These are phyloP conservation scores for Muscicapa striata DNA, from an alignment of 2,797 vertebrate genomes.

Conservation along the genomic window DNA sequence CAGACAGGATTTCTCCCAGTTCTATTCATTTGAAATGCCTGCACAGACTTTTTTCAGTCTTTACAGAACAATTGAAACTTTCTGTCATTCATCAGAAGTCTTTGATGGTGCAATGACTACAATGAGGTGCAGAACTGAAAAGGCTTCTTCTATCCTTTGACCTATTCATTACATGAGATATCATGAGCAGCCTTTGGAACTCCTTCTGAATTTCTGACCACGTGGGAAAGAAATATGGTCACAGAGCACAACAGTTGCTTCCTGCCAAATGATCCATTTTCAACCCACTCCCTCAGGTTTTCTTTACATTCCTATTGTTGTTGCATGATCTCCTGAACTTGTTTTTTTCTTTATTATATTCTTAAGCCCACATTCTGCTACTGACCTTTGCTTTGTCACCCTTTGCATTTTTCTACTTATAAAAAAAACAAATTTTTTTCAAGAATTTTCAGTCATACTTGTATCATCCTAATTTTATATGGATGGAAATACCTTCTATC, in stretches of 20 bases:
- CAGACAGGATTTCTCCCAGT: neutral
- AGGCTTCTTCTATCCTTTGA: conserved; percentile 17
- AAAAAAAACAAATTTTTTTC: neutral
- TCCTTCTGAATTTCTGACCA: conserved; percentile 35
- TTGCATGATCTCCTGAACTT: neutral
- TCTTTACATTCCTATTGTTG: neutral
- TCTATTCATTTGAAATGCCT: conserved; percentile 44
- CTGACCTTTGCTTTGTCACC: neutral
- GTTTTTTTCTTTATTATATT: neutral
- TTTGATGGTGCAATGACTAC: conserved; percentile 29
- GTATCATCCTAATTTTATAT: neutral
- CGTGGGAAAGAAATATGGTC: neutral
- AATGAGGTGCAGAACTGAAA: conserved; percentile 24
- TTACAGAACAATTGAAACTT: conserved; percentile 43
- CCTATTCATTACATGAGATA: conserved; percentile 31
- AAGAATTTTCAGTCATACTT: neutral
- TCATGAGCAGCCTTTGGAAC: conserved; percentile 23
- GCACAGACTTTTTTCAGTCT: conserved; percentile 27
- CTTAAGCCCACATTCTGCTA: neutral
- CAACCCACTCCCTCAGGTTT: neutral
- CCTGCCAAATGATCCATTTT: conserved; percentile 17
- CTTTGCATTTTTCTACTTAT: neutral
- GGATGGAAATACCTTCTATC: neutral
- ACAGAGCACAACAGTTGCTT: neutral
- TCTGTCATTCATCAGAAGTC: neutral